Conservation (phyloP, 2,113 vertebrate genomes). For the Stegastes partitus region DNA sequence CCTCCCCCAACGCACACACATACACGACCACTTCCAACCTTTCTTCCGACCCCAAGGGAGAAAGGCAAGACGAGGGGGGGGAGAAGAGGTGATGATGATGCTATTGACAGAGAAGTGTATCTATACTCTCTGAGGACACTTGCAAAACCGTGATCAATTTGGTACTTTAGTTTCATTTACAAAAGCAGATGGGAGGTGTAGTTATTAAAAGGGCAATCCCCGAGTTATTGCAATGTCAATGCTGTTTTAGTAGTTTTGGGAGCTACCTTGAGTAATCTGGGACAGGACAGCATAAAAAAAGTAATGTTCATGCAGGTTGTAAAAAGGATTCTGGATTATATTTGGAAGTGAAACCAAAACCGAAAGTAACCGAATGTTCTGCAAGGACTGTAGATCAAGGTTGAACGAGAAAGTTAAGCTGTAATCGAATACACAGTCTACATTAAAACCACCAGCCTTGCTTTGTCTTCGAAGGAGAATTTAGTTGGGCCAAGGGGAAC, state of each 20-base stretch:
- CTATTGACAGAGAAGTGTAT: constrained; percentile 42
- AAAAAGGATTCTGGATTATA: no score
- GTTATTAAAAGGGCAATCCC: not conserved
- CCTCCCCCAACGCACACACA: constrained; percentile 19
- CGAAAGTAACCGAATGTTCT: no score
- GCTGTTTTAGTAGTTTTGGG: not conserved
- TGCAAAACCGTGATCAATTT: constrained; percentile 24
- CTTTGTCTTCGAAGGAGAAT: no score
- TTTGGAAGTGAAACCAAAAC: no score
- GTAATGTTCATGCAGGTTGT: no score
- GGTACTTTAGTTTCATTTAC: constrained; percentile 8
- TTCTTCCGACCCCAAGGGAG: constrained; percentile 36
- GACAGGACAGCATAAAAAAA: not conserved
- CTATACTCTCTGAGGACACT: constrained; percentile 7
- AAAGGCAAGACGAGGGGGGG: not conserved
- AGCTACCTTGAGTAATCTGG: not conserved
- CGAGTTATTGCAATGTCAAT: no score
- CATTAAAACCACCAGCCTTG: no score
- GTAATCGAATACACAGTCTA: no score
- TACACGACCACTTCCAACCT: constrained; percentile 42
- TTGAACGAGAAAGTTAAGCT: no score
- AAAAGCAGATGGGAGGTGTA: not conserved
- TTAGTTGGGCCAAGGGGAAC: no score
- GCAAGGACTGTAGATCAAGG: no score
- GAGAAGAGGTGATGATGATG: constrained; percentile 36